phyloP scores from a whole-genome alignment of 2,797 vertebrate genomes.

The Hypotaenidia okinawae region DNA sequence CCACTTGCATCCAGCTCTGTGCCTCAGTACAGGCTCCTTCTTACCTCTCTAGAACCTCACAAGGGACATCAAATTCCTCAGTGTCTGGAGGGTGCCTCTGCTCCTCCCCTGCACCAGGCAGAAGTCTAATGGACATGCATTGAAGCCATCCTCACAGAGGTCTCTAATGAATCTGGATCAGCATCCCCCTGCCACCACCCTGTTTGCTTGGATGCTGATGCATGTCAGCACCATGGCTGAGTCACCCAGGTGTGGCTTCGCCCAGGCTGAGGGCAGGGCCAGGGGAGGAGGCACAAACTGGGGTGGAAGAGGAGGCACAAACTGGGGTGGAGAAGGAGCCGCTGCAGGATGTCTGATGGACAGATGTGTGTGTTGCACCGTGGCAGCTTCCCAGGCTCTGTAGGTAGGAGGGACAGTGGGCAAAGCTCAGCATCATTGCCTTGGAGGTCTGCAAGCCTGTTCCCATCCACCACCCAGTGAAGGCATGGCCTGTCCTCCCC shows the following conservation, averaged over 20 bases:
- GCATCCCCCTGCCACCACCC: not conserved
- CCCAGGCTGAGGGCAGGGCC: not conserved
- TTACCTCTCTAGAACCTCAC: not conserved
- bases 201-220: not conserved
- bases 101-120: not conserved
- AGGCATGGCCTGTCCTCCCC: not conserved
- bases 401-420: not conserved
- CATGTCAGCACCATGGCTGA: rapidly evolving
- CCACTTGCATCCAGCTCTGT: not conserved
- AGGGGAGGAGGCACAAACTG: not conserved
- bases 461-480: not conserved
- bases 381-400: not conserved
- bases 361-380: not conserved
- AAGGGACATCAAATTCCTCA: not conserved
- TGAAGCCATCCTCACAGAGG: not conserved
- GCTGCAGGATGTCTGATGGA: not conserved
- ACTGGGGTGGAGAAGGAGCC: not conserved
- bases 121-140: not conserved
- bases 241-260: not conserved
- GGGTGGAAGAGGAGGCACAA: not conserved
- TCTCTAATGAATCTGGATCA: not conserved
- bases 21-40: not conserved
- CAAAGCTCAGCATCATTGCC: not conserved
- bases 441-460: not conserved
- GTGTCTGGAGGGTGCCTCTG: not conserved